These are phyloP conservation scores for Remorina albescens DNA, from an alignment of 2,797 vertebrate genomes.

Conservation along the genomic window DNA sequence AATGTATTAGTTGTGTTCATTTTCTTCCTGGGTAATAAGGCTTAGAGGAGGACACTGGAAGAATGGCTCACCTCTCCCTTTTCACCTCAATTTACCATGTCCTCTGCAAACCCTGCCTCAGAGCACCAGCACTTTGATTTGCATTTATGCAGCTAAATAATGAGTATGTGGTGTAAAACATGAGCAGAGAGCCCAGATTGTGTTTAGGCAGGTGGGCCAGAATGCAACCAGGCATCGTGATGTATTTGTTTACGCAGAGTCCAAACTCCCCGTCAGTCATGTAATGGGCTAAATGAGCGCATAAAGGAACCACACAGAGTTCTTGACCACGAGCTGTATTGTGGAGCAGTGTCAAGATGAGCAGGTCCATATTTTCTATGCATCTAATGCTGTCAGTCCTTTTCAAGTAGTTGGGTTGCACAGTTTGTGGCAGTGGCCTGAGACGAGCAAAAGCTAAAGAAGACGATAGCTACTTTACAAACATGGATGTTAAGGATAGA, in stretches of 20 bases:
- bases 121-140: constrained; percentile 64
- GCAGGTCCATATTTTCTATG: constrained; percentile 4
- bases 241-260: constrained; percentile 39
- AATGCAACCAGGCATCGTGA: constrained; percentile 46
- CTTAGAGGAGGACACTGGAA: constrained; percentile 62
- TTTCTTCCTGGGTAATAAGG: constrained; percentile 62
- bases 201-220: constrained; percentile 37
- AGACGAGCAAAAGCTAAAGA: background rate
- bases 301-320: constrained; percentile 17
- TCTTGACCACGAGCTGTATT: background rate
- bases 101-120: constrained; percentile 54
- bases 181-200: constrained; percentile 45
- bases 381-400: background rate
- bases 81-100: constrained; percentile 69
- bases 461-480: background rate
- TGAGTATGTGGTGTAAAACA: constrained; percentile 61
- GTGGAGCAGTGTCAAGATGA: constrained; percentile 12
- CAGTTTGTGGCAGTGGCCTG: background rate
- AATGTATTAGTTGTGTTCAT: constrained; percentile 65
- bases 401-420: background rate
- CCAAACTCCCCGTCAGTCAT: constrained; percentile 43
- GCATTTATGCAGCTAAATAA: constrained; percentile 77
- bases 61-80: constrained; percentile 65
- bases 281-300: constrained; percentile 21
- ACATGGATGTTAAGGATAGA: background rate